Evolutionary conservation across 2,797 vertebrate species (phyloP), one percentile per base, ranked within the genome.

Genomic region (Taeniopygia guttata): DNA sequence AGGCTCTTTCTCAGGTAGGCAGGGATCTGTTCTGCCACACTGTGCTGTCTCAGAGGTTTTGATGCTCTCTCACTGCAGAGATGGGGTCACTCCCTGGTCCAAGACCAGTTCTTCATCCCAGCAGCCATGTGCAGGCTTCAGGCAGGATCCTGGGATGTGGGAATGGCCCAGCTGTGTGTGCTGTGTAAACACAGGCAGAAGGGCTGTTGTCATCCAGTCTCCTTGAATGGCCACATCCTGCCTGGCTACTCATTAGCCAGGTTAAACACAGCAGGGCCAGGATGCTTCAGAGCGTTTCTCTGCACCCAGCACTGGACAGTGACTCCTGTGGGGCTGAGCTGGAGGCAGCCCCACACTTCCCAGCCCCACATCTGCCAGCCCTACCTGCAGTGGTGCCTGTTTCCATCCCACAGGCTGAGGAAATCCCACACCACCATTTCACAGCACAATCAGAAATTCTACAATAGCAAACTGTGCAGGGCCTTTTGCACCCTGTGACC

Each of bases 141-240:
- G 79, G 34, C 18, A 45, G 49, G 76, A 67, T 51, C 36, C 73
- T 26, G 52, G 38, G 38, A 23, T 2, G 6, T 59, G 45, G 90
- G 93, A 94, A 90, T 5, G 72, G 84, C 78, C 67, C 91, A 85
- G 66, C 38, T 96, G 95, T 81, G 72, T 82, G 84, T 92, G 94
- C 94, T 95, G 68, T 94, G 91, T 48, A 93, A 97, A 95, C 96
- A 96, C 66, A 84, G 73, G 86, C 84, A 90, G 89, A 49, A 95
- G 90, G 92, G 84, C 93, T 95, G 81, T 66, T 95, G 92, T 85
- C 92, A 85, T 27, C 26, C n/a, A 8, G 55, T 56, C 93, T 73
- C 96, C 95, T 96, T 96, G 92, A 80, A 79, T 82, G 89, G 88
- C 92, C 93, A 82, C 9, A 58, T 96, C 92, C 80, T 86, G 20